Percentiles rank a stretch among this genome's conserved stretches.
Conservation (phyloP, 1,140 invertebrate genomes). For the Lepidurus apus region DNA sequence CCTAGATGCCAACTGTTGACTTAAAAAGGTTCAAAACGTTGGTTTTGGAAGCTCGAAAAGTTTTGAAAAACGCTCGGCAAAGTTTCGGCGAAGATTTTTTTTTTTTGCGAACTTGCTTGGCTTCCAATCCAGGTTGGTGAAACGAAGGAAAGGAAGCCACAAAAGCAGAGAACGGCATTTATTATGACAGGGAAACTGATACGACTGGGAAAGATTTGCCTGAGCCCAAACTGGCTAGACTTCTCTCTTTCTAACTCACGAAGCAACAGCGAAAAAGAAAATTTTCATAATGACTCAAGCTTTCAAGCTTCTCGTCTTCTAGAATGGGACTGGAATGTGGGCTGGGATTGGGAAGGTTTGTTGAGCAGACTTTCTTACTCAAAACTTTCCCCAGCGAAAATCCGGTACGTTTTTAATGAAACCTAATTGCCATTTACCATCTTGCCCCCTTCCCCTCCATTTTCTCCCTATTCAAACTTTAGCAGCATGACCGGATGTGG, state of each 20-base stretch:
- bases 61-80: no score
- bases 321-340: conserved; percentile 18
- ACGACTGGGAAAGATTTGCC: conserved; percentile 1
- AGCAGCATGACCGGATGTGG: not conserved
- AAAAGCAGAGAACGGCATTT: not conserved
- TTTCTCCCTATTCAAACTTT: not conserved
- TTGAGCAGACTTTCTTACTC: not conserved
- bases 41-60: no score
- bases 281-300: conserved; percentile 22
- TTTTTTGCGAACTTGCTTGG: not conserved
- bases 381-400: conserved; percentile 14
- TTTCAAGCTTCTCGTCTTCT: conserved; percentile 15
- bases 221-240: conserved; percentile 12
- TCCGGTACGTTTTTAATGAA: conserved; percentile 19
- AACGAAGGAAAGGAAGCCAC: not conserved
- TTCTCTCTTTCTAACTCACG: not conserved
- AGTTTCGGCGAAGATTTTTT: no score
- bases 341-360: not conserved
- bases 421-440: conserved; percentile 12
- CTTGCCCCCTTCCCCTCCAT: not conserved
- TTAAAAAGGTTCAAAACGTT: no score
- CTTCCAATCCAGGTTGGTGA: not conserved
- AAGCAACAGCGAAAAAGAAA: not conserved
- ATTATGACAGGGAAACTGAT: conserved; percentile 5
- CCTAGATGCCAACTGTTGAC: no score